phyloP scores from a whole-genome alignment of 2,888 invertebrate genomes.

The Polyommatus iphigenia region DNA sequence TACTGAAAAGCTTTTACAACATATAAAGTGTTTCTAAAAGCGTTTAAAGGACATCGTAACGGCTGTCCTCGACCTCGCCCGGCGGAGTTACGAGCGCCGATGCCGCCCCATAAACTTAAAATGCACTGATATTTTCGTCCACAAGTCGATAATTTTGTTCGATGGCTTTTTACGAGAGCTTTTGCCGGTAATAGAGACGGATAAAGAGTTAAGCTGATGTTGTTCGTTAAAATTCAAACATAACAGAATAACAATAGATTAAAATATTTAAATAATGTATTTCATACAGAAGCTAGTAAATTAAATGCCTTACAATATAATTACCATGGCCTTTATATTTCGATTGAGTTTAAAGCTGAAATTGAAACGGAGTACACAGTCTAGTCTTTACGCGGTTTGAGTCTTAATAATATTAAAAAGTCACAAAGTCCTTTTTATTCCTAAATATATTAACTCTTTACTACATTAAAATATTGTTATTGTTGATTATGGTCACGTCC shows the following conservation, averaged over 20 bases:
- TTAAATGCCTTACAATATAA: too few species aligned
- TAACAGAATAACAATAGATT: neutral
- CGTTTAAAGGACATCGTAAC: neutral
- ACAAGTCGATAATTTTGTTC: neutral
- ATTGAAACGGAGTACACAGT: too few species aligned
- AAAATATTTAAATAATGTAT: too few species aligned
- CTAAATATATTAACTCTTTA: neutral
- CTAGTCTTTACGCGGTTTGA: too few species aligned
- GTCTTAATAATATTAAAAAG: neutral
- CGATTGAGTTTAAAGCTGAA: too few species aligned
- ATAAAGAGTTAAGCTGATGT: neutral
- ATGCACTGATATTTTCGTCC: constrained; percentile 3
- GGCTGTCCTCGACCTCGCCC: neutral
- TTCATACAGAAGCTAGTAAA: too few species aligned
- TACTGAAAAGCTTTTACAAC: neutral
- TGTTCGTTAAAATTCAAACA: neutral
- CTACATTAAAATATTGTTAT: neutral
- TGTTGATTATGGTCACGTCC: neutral
- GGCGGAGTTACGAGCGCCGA: neutral
- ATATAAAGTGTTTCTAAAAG: neutral
- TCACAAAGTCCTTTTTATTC: neutral
- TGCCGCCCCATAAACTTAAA: constrained; percentile 1
- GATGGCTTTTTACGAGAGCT: neutral
- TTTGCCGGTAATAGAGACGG: neutral
- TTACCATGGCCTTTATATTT: too few species aligned